Conservation (phyloP, 2,888 invertebrate species). For the Cerastoderma edule region DNA sequence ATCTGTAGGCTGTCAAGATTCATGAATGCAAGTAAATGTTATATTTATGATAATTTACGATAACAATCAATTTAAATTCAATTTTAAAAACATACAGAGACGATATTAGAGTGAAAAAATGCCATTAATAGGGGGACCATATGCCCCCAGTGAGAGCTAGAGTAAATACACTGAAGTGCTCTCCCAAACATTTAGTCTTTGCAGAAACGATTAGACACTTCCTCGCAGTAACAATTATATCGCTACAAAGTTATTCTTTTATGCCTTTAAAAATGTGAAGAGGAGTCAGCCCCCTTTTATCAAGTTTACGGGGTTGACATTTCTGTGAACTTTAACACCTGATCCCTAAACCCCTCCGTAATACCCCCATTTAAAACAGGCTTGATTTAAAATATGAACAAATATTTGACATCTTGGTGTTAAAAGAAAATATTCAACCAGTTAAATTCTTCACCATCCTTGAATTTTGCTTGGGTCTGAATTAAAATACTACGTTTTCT, state of each 20-base stretch:
- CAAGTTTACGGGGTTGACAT: no score
- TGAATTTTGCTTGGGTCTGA: no score
- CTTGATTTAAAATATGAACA: no score
- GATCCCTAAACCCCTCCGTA: no score
- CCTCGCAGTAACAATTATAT: slow-evolving; percentile 1
- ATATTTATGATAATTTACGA: slow-evolving; percentile 31
- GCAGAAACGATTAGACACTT: slow-evolving; percentile 8
- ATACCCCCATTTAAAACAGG: no score
- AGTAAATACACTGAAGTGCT: slow-evolving; percentile 21
- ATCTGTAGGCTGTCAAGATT: slow-evolving; percentile 6
- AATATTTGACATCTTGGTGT: no score
- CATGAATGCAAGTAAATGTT: slow-evolving; percentile 22
- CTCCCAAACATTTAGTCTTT: slow-evolving; percentile 6
- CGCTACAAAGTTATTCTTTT: slow-evolving; percentile 8
- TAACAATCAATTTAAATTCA: slow-evolving; percentile 31
- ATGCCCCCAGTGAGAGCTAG: slow-evolving; percentile 4
- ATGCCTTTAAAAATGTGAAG: neutral
- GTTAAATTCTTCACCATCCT: no score
- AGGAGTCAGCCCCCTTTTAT: no score
- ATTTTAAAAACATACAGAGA: slow-evolving; percentile 24
- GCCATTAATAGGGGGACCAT: slow-evolving; percentile 3
- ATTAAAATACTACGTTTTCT: no score
- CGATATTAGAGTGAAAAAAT: slow-evolving; percentile 5
- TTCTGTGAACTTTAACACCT: no score
- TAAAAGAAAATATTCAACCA: no score